Evolutionary conservation across 2,113 vertebrate species (phyloP).

Genomic region (Nestor notabilis): DNA sequence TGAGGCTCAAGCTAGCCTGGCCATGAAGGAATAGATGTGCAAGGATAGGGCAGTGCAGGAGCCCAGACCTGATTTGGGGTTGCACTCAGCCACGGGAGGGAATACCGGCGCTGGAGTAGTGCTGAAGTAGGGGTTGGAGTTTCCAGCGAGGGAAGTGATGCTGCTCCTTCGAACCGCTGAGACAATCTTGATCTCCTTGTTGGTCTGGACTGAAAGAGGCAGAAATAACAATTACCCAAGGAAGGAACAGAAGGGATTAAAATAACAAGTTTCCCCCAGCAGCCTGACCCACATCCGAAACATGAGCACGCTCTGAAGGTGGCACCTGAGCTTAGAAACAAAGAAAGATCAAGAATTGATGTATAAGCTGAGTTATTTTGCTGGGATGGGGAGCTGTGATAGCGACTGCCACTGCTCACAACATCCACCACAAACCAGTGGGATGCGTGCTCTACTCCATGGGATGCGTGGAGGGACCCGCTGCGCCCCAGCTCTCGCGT

Average conservation of each 20-base stretch:
- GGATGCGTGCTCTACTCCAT: not conserved
- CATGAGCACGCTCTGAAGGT: not conserved
- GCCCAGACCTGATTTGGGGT: conserved; percentile 86
- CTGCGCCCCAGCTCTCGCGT: not conserved
- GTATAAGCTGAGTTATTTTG: not conserved
- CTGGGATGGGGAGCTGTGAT: not conserved
- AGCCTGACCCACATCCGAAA: not conserved
- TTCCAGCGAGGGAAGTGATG: conserved; percentile 72
- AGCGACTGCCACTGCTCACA: not conserved
- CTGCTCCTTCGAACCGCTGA: conserved; percentile 72
- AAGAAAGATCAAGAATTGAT: not conserved
- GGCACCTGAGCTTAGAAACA: not conserved
- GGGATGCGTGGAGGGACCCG: not conserved
- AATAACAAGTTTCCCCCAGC: not conserved
- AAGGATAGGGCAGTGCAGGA: not conserved
- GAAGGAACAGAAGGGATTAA: not conserved
- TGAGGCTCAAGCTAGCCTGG: fast-evolving
- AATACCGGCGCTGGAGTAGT: conserved; percentile 30
- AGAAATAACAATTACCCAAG: not conserved
- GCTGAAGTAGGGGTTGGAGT: conserved; percentile 67
- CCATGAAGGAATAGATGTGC: not conserved
- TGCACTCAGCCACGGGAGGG: conserved; percentile 71
- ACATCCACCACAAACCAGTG: not conserved
- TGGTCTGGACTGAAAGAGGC: conserved; percentile 68
- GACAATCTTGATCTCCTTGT: conserved; percentile 74